phyloP scores from a whole-genome alignment of 1,140 invertebrate species.

The Arion vulgaris region DNA sequence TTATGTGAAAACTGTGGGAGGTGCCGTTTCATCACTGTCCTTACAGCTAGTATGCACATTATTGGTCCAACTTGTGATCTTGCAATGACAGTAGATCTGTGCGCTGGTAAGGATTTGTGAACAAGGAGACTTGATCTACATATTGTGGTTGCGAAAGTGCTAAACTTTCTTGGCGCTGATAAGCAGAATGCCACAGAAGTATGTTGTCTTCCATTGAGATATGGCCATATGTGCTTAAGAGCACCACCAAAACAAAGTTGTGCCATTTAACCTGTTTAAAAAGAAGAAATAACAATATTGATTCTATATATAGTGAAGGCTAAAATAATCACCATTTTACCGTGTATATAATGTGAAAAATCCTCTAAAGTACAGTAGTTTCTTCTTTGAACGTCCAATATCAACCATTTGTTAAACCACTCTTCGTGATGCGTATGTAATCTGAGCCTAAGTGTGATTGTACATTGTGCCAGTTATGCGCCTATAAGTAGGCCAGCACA shows the following conservation, averaged over 20 bases:
- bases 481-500: too few relatives aligned
- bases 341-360: too few relatives aligned
- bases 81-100: neutral
- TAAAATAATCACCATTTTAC: too few relatives aligned
- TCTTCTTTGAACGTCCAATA: too few relatives aligned
- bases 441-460: too few relatives aligned
- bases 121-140: neutral
- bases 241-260: neutral
- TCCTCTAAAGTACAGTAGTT: too few relatives aligned
- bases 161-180: neutral
- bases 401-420: too few relatives aligned
- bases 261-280: neutral
- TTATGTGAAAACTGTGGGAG: neutral
- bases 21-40: neutral
- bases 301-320: neutral
- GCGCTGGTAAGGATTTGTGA: neutral
- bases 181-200: neutral
- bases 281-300: neutral
- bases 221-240: neutral
- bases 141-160: neutral
- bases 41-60: neutral
- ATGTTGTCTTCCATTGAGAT: neutral
- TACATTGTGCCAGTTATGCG: too few relatives aligned
- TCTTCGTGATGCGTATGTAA: too few relatives aligned
- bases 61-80: neutral